Evolutionary conservation across 2,888 invertebrate genomes (phyloP), one percentile per base, ranked within the genome.

Genomic region (Tachina lurida): DNA sequence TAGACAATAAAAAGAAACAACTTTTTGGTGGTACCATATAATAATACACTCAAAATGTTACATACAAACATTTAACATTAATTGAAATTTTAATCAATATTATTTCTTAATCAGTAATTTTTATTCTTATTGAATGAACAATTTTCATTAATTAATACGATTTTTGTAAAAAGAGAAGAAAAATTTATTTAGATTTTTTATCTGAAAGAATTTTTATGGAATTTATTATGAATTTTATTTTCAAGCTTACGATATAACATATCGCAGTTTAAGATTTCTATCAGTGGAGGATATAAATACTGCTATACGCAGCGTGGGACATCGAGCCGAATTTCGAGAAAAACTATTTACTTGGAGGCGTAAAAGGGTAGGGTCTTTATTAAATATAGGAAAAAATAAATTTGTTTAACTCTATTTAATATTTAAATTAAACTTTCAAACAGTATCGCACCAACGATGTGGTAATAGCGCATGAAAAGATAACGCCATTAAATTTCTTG

Each of bases 291-390:
- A 88, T 43, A 88, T 88, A 13, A 88, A 88, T 58, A 76, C 87
- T 1, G 86, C 84, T 10, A 88, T 88, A 63, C 86, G 88, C 0
- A 87, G 87, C 62, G 81, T 88, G 3, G 88, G 87, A 5, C 87
- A 88, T 79, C 82, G 88, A 17, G 88, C 88, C 0, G 88, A 88
- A 75, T 88, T 88, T 67, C 88, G 88, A 0, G 88, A 88, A 75
- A 88, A 88, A 63, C 75, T 88, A 10, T 87, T 87, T 67, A 78
- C 74, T 12, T 88, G 88, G 88, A 77, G 88, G 0, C 77, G 87
- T 15, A 87, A 88, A 67, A 86, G 87, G 82, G 88, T 88, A 62
- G 74, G 74, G 58, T 22, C 13, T 17, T 15, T 19, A 15, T 39
- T 49, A 9, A 15, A 17, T 67, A 22, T 22, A 8, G 7, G 3